Evolutionary conservation across 2,797 vertebrate genomes (phyloP).

Genomic region (Malurus splendens): DNA sequence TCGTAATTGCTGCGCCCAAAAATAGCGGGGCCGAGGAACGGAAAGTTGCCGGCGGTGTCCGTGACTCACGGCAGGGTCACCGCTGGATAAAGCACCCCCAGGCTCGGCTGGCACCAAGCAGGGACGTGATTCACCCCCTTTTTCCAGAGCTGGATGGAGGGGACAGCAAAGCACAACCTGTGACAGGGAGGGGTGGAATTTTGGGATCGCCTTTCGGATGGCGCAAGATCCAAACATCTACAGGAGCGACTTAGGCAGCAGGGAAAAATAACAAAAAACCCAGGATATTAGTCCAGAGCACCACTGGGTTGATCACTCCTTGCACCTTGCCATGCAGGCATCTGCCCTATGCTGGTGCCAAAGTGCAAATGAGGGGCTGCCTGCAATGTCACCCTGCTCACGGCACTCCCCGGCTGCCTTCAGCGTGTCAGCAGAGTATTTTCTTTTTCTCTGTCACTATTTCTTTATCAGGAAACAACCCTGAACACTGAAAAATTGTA

Average conservation of each 20-base stretch:
- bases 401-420: background rate
- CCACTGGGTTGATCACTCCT: background rate
- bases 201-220: background rate
- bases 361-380: background rate
- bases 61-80: conserved; percentile 24
- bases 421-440: background rate
- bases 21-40: conserved; percentile 1
- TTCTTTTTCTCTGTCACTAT: background rate
- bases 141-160: background rate
- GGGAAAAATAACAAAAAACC: fast-evolving
- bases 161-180: background rate
- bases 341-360: background rate
- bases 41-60: background rate
- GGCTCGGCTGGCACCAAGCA: background rate
- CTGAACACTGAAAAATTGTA: background rate
- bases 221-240: background rate
- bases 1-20: conserved; percentile 7
- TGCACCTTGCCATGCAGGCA: background rate
- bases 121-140: background rate
- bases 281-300: background rate
- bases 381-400: background rate
- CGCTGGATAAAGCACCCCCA: background rate
- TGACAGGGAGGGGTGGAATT: fast-evolving
- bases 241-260: background rate
- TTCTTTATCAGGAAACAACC: background rate